Conservation (phyloP, 2,797 vertebrate species). For the Periparus ater region DNA sequence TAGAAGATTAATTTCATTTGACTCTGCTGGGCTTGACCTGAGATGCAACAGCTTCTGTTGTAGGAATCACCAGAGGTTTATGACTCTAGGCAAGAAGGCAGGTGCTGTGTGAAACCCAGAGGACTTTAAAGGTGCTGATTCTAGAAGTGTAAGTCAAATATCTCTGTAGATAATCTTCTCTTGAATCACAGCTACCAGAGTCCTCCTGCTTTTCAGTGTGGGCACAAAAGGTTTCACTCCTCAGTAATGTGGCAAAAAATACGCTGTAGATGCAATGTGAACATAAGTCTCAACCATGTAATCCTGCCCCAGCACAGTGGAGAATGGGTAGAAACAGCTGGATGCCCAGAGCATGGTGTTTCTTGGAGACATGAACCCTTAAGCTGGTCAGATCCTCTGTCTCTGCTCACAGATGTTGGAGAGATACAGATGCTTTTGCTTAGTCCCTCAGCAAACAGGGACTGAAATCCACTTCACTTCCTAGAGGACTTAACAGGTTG, state of each 20-base stretch:
- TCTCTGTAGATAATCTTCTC: not conserved
- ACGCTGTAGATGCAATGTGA: not conserved
- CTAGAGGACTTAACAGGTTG: not conserved
- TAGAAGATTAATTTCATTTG: not conserved
- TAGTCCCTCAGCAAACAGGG: not conserved
- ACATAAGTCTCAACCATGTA: not conserved
- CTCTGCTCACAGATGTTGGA: not conserved
- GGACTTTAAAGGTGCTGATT: not conserved
- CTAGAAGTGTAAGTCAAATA: not conserved
- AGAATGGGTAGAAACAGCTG: not conserved
- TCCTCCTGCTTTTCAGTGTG: not conserved
- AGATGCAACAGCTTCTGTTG: not conserved
- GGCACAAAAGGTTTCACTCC: not conserved
- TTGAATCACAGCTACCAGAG: not conserved
- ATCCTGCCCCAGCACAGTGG: not conserved
- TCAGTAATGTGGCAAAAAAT: not conserved
- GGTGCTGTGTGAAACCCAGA: not conserved
- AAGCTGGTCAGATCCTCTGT: not conserved
- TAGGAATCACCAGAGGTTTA: not conserved
- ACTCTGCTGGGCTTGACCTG: not conserved
- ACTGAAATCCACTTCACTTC: not conserved
- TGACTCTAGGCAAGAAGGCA: not conserved
- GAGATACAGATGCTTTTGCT: not conserved
- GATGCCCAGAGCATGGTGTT: not conserved
- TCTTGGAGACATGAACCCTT: not conserved